Evolutionary conservation across 2,888 invertebrate species (phyloP).

Genomic region (Deladenus siricidicola): DNA sequence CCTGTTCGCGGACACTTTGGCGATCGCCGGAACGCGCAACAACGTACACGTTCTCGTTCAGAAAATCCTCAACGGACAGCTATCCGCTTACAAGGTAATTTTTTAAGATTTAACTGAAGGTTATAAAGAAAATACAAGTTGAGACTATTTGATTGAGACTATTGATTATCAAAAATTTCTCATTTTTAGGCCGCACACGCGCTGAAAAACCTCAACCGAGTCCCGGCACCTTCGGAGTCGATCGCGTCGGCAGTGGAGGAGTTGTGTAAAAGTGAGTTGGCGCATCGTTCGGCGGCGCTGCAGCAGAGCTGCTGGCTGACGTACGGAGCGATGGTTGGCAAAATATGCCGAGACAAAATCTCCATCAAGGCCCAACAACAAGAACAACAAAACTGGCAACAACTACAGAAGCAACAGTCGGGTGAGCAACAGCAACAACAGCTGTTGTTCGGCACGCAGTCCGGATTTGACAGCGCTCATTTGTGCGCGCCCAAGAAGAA

Average conservation of each 20-base stretch:
- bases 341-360: slow-evolving; percentile 36
- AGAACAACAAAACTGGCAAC: not conserved
- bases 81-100: not conserved
- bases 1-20: slow-evolving; percentile 32
- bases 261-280: slow-evolving; percentile 25
- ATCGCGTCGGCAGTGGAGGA: slow-evolving; percentile 15
- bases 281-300: slow-evolving; percentile 28
- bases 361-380: slow-evolving; percentile 15
- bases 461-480: slow-evolving; percentile 15
- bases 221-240: slow-evolving; percentile 23
- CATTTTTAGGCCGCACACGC: slow-evolving; percentile 6
- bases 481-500: slow-evolving; percentile 34
- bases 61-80: slow-evolving; percentile 23
- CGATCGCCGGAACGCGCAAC: slow-evolving; percentile 30
- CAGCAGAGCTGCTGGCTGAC: slow-evolving; percentile 37
- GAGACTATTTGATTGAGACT: no score
- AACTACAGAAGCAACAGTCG: not conserved
- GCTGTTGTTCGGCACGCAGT: slow-evolving; percentile 15
- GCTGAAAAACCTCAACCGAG: slow-evolving; percentile 7
- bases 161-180: slow-evolving; percentile 4
- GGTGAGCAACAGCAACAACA: slow-evolving; percentile 1
- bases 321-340: slow-evolving; percentile 28
- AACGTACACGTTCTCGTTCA: slow-evolving; percentile 25
- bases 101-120: no score
- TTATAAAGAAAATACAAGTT: no score